These are phyloP conservation scores for Lampropteryx suffumata DNA, from an alignment of 2,888 invertebrate genomes.

Conservation along the genomic window DNA sequence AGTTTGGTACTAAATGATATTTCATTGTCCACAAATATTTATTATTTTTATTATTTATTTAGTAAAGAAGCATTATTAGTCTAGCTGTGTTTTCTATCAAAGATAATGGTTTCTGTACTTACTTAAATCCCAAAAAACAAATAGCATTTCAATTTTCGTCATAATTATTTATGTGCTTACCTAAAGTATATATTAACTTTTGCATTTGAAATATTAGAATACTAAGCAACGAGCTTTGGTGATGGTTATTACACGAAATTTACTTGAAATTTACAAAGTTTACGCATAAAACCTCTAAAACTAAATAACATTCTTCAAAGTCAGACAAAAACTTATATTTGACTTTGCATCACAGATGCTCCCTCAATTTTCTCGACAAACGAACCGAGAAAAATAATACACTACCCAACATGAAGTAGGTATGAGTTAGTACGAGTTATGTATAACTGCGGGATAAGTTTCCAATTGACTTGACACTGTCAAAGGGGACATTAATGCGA, in stretches of 20 bases:
- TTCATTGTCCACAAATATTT: no score
- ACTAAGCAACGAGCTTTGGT: no score
- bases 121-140: no score
- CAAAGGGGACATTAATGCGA: slow-evolving; percentile 67
- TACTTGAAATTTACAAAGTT: slow-evolving; percentile 22
- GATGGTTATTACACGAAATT: background rate
- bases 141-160: no score
- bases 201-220: no score
- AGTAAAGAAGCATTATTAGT: no score
- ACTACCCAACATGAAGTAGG: slow-evolving; percentile 44
- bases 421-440: slow-evolving; percentile 41
- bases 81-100: no score
- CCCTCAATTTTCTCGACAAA: slow-evolving; percentile 69
- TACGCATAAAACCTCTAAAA: slow-evolving; percentile 24
- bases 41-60: no score
- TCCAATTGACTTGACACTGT: slow-evolving; percentile 70
- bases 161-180: no score
- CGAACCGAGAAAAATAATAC: slow-evolving; percentile 72
- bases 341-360: slow-evolving; percentile 59
- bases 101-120: no score
- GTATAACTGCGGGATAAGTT: slow-evolving; percentile 70
- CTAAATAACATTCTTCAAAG: slow-evolving; percentile 29
- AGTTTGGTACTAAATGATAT: no score
- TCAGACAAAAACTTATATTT: slow-evolving; percentile 33
- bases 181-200: no score